Evolutionary conservation across 2,113 vertebrate genomes (phyloP).

Genomic region (Bucco capensis): DNA sequence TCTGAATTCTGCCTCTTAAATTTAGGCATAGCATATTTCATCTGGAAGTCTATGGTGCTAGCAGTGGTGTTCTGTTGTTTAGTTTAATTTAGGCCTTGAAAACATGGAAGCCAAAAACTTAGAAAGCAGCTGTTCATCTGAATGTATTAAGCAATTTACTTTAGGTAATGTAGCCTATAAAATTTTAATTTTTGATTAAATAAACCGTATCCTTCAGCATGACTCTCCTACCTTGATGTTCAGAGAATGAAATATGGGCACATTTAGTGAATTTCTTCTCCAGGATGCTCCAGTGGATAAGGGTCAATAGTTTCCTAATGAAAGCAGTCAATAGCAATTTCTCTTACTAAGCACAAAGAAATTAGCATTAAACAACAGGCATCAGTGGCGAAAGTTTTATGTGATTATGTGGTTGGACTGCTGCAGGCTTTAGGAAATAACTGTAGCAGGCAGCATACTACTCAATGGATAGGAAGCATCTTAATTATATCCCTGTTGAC

Average conservation of each 20-base stretch:
- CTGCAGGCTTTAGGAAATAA: conserved; percentile 35
- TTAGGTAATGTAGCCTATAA: conserved; percentile 79
- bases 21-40: not conserved
- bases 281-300: conserved; percentile 72
- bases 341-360: conserved; percentile 76
- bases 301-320: conserved; percentile 84
- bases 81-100: conserved; percentile 52
- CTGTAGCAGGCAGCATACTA: not conserved
- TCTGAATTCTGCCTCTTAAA: conserved; percentile 12
- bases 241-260: conserved; percentile 81
- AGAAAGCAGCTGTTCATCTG: conserved; percentile 72
- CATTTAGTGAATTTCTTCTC: conserved; percentile 78
- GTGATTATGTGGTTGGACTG: conserved; percentile 35
- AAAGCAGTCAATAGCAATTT: conserved; percentile 87
- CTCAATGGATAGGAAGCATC: conserved; percentile 17
- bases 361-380: conserved; percentile 74
- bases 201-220: conserved; percentile 76
- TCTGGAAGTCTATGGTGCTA: not conserved
- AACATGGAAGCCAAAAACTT: conserved; percentile 48
- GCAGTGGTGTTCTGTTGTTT: not conserved
- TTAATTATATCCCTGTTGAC: not conserved
- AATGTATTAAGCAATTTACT: conserved; percentile 82
- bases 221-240: conserved; percentile 73
- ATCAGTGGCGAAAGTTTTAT: conserved; percentile 23
- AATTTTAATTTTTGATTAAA: conserved; percentile 83